Evolutionary conservation across 2,888 invertebrate genomes (phyloP), one percentile per base, ranked within the genome.

Genomic region (Myathropa florea): DNA sequence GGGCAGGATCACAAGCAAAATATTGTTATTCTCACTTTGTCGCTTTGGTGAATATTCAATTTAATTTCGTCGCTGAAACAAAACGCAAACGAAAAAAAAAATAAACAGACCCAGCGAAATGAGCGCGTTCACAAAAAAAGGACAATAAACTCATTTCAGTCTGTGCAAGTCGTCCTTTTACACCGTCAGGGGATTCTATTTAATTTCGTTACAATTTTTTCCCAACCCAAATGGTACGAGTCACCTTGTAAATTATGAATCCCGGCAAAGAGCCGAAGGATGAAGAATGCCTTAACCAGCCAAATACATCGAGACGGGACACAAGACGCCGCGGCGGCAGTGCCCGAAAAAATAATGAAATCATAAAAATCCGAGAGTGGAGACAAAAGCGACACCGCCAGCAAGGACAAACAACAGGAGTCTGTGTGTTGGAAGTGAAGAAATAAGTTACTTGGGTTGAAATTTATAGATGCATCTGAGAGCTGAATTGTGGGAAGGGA

Each of bases 231-330:
- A 68, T 21, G 67, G 63, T 59, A 76, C 63, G n/a, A 85, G 68
- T 72, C 72, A 72, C 72, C 73, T 81, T 82, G 77, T 86, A 82
- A 86, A 86, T 86, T 78, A 86, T 86, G 68, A 77, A 86, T 82
- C 77, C 81, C 33, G 63, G 23, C 24, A 18, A 30, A 71, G 61
- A 60, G 65, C 72, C 57, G 75, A 71, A 83, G 46, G 46, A 85
- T 46, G 24, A 68, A 71, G 71, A 61, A 76, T 71, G 67, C 71
- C 76, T 75, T 67, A 65, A 55, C 83, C 24, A 23, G 14, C 55
- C 21, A 33, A 63, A 46, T 46, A n/a, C 18, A 46, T 46, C 39
- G n/a, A 53, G 39, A 55, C 28, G 28, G 46, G 67, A 39, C 57
- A 73, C 23, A 68, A 70, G 26, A 70, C 61, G 63, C 57, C 30